Conservation (phyloP, 2,797 vertebrate species). For the Acanthornis magna region DNA sequence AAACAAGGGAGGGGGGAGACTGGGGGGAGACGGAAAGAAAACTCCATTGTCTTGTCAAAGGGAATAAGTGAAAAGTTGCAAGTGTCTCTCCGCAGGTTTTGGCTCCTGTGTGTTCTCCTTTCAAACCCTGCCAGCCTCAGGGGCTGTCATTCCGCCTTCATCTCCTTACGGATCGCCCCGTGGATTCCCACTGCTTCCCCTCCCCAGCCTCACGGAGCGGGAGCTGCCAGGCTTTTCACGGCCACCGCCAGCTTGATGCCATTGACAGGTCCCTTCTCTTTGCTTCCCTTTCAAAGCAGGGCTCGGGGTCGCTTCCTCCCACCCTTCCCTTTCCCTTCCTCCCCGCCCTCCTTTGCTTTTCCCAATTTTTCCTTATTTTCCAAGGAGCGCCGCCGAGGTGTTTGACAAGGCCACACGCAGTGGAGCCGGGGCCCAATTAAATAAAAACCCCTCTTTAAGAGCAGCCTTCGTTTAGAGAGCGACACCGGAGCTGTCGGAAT, state of each 20-base stretch:
- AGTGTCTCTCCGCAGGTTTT: slow-evolving; percentile 50
- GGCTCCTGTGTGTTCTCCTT: slow-evolving; percentile 58
- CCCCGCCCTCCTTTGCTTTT: neutral
- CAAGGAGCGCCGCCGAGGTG: neutral
- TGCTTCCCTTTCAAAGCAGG: neutral
- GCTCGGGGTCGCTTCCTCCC: neutral
- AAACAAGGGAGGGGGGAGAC: neutral
- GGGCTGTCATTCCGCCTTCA: slow-evolving; percentile 58
- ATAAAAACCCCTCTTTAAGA: slow-evolving; percentile 22
- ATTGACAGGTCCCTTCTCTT: slow-evolving; percentile 46
- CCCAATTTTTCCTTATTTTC: neutral
- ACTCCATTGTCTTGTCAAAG: slow-evolving; percentile 68
- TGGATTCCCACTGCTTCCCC: slow-evolving; percentile 49
- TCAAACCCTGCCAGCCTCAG: slow-evolving; percentile 46
- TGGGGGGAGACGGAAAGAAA: neutral
- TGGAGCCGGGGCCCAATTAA: slow-evolving; percentile 43
- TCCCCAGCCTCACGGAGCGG: neutral
- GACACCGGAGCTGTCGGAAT: slow-evolving; percentile 36
- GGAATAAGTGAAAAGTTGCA: slow-evolving; percentile 61
- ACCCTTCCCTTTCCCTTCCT: neutral
- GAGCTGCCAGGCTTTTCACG: slow-evolving; percentile 35
- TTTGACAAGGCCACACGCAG: slow-evolving; percentile 38
- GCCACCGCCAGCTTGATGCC: slow-evolving; percentile 20
- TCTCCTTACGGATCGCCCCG: slow-evolving; percentile 41
- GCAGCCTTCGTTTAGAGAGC: neutral